Conservation (phyloP, 2,113 vertebrate genomes). For the Phaethon lepturus region DNA sequence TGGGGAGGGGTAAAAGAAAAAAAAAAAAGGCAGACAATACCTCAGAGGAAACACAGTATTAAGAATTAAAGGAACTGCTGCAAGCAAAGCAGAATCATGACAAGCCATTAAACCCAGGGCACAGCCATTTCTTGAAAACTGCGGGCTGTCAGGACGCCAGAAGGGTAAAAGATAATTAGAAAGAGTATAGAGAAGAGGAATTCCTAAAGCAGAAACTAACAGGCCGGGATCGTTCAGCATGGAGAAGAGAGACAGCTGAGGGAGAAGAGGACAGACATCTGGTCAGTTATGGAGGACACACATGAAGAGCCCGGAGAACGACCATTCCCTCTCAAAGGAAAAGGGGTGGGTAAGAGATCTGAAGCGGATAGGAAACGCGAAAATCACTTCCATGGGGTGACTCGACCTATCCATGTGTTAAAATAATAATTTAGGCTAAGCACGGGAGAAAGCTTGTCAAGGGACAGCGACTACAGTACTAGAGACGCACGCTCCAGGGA, state of each 20-base stretch:
- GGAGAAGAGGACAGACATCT: not conserved
- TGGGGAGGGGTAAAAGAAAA: fast-evolving
- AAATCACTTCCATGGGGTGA: not conserved
- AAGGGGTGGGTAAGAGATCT: not conserved
- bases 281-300: fast-evolving
- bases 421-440: not conserved
- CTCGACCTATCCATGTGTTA: not conserved
- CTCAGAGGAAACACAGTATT: not conserved
- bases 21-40: not conserved
- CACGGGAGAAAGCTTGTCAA: not conserved
- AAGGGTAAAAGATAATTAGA: not conserved
- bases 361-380: not conserved
- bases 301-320: not conserved
- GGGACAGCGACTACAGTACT: not conserved
- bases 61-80: not conserved
- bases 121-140: slow-evolving; percentile 26
- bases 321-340: not conserved
- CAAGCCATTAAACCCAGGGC: slow-evolving; percentile 10
- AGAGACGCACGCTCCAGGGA: not conserved
- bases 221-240: not conserved
- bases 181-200: not conserved
- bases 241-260: not conserved
- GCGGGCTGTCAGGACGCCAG: not conserved
- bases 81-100: slow-evolving; percentile 27
- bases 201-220: not conserved